Conservation (phyloP, 2,113 vertebrate genomes). For the Oreochromis niloticus region DNA sequence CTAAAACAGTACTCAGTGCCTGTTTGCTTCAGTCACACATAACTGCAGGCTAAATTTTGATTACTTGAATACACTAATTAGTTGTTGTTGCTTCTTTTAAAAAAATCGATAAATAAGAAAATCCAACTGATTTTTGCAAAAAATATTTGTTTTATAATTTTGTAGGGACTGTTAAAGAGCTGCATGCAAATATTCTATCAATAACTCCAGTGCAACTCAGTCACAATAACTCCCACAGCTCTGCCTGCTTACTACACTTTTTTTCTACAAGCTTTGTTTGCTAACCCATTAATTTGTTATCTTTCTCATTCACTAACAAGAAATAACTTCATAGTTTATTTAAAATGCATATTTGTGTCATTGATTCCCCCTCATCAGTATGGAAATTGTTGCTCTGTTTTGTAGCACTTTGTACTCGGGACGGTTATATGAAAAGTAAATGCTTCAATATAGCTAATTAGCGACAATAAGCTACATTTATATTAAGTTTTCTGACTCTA, state of each 20-base stretch:
- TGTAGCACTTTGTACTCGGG: not conserved
- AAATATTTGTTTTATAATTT: not conserved
- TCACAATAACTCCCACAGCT: not conserved
- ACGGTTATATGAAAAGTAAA: not conserved
- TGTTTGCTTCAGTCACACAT: not conserved
- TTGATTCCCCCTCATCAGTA: not conserved
- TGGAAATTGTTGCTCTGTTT: not conserved
- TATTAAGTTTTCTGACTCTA: not conserved
- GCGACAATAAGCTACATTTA: not conserved
- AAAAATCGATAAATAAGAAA: not conserved
- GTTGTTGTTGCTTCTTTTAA: not conserved
- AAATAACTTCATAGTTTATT: not conserved
- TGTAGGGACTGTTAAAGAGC: not conserved
- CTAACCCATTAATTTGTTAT: not conserved
- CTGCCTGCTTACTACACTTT: not conserved
- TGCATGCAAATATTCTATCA: not conserved
- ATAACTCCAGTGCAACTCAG: not conserved
- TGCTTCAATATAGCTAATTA: not conserved
- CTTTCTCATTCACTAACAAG: not conserved
- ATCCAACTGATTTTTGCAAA: not conserved
- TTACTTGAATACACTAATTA: not conserved
- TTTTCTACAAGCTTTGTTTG: not conserved
- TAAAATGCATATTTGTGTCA: not conserved
- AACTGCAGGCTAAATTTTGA: not conserved
- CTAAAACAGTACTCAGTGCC: not conserved